phyloP scores from a whole-genome alignment of 2,888 invertebrate genomes.

The Mactromeris polynyma region DNA sequence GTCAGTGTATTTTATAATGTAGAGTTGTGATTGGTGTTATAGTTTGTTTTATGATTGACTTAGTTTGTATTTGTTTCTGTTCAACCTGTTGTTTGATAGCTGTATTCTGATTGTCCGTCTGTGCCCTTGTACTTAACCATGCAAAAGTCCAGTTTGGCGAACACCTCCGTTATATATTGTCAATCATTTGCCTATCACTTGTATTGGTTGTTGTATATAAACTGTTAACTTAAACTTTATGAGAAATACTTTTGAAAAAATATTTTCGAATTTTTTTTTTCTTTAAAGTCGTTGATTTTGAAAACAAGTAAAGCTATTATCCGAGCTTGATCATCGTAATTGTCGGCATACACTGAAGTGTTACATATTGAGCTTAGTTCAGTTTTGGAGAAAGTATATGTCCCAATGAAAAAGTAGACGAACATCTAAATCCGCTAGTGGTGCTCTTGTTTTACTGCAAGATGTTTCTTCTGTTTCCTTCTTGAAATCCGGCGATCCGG shows the following conservation, averaged over 20 bases:
- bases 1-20: no score
- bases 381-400: no score
- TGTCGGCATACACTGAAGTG: no score
- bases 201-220: neutral
- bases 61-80: neutral
- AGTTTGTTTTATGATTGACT: neutral
- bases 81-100: neutral
- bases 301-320: no score
- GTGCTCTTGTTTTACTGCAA: no score
- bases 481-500: no score
- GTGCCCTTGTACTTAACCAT: neutral
- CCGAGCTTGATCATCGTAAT: no score
- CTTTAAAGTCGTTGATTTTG: no score
- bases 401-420: no score
- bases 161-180: neutral
- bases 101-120: neutral
- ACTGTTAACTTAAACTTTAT: neutral
- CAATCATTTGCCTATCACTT: neutral
- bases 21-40: neutral
- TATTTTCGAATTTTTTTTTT: neutral
- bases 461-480: no score
- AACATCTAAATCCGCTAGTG: no score
- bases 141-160: neutral
- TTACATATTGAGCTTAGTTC: no score
- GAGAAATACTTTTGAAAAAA: neutral